Conservation (phyloP, 2,113 vertebrate genomes). For the Cranoglanis bouderius region DNA sequence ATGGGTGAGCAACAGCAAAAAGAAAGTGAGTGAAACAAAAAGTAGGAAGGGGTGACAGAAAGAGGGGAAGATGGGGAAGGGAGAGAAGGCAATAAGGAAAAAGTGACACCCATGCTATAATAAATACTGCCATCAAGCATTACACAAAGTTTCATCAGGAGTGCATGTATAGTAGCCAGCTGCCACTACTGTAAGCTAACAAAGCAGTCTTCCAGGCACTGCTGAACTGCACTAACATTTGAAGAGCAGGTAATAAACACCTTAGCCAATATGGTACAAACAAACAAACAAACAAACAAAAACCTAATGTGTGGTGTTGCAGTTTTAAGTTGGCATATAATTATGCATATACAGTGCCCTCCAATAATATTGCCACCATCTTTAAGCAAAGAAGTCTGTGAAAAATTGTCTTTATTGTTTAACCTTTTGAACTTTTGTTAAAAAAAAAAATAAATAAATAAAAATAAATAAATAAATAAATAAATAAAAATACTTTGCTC, state of each 20-base stretch:
- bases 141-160: conserved; percentile 60
- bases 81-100: not conserved
- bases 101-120: conserved; percentile 43
- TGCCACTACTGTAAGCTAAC: conserved; percentile 50
- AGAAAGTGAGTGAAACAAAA: not conserved
- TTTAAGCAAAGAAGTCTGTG: too few relatives aligned
- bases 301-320: not conserved
- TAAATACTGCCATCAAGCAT: conserved; percentile 49
- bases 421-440: too few relatives aligned
- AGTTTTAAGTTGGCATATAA: not conserved
- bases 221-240: conserved; percentile 12
- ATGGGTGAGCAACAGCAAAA: not conserved
- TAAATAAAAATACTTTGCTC: too few relatives aligned
- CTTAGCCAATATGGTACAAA: conserved; percentile 9
- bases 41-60: conserved; percentile 4
- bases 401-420: too few relatives aligned
- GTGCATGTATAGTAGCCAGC: conserved; percentile 42
- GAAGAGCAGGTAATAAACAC: conserved; percentile 45
- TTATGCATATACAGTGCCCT: not conserved
- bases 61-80: not conserved
- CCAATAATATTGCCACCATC: too few relatives aligned
- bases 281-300: not conserved
- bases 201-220: conserved; percentile 44
- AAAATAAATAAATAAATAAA: too few relatives aligned
- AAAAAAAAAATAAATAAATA: too few relatives aligned